These are phyloP conservation scores for Sinohyriopsis cumingii DNA, from an alignment of 2,888 invertebrate species.

Conservation along the genomic window DNA sequence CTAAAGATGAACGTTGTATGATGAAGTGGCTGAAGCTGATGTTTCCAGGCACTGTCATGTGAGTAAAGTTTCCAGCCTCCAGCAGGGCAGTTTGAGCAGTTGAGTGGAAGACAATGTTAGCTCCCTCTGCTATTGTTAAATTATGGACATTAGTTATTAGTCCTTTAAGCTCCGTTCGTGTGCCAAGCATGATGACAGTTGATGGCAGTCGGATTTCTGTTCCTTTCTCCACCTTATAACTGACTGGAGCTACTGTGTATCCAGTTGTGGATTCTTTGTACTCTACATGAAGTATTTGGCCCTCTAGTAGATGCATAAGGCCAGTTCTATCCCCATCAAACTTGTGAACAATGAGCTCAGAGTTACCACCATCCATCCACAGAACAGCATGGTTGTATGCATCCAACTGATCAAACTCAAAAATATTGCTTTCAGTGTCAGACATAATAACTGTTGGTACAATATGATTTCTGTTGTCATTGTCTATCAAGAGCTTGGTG, in stretches of 20 bases:
- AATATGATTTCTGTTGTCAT: conserved; percentile 52
- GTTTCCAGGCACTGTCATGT: conserved; percentile 49
- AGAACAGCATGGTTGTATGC: conserved; percentile 51
- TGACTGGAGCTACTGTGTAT: conserved; percentile 59
- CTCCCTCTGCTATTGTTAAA: conserved; percentile 55
- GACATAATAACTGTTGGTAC: conserved; percentile 49
- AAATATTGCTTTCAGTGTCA: conserved; percentile 21
- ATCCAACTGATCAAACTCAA: conserved; percentile 50
- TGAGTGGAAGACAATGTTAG: conserved; percentile 41
- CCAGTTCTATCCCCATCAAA: conserved; percentile 60
- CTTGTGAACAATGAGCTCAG: conserved; percentile 46
- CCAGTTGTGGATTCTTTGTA: conserved; percentile 48
- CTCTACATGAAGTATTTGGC: conserved; percentile 49
- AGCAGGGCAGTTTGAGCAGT: conserved; percentile 56
- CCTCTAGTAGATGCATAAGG: conserved; percentile 40
- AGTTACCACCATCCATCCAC: conserved; percentile 37
- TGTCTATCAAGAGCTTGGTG: conserved; percentile 46
- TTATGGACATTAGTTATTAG: conserved; percentile 55
- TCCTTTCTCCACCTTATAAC: conserved; percentile 45
- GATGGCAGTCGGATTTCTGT: conserved; percentile 50
- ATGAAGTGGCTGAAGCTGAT: conserved; percentile 47
- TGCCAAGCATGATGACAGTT: conserved; percentile 51
- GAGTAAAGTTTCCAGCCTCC: conserved; percentile 41
- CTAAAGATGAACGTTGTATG: conserved; percentile 50
- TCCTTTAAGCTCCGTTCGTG: conserved; percentile 47